Evolutionary conservation across 2,797 vertebrate species (phyloP).

Genomic region (Erpetoichthys calabaricus): DNA sequence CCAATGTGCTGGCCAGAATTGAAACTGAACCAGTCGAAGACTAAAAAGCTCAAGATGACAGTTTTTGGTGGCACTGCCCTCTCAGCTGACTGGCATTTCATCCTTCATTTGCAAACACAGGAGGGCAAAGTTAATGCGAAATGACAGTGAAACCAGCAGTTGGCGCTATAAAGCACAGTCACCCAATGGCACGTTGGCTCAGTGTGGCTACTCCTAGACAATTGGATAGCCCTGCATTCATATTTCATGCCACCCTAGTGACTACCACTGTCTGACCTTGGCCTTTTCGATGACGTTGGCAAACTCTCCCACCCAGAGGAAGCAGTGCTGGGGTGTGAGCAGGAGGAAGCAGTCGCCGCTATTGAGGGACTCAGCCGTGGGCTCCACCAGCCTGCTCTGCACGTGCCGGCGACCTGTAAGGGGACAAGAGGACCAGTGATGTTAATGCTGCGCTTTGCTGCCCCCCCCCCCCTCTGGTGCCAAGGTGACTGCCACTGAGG

Average conservation of each 20-base stretch:
- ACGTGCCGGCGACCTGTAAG: conserved; percentile 46
- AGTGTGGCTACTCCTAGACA: no score
- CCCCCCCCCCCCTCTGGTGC: neutral
- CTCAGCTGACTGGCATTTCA: no score
- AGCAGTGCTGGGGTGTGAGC: conserved; percentile 43
- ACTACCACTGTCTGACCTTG: conserved; percentile 34
- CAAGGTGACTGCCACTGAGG: neutral
- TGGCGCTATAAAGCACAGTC: no score
- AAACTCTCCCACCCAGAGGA: conserved; percentile 54
- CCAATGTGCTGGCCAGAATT: no score
- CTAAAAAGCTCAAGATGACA: no score
- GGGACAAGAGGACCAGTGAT: conserved; percentile 4
- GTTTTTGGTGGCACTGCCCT: no score
- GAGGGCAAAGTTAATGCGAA: no score
- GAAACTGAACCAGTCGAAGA: no score
- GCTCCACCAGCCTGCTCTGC: conserved; percentile 57
- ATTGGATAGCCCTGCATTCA: no score
- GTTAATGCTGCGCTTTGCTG: neutral
- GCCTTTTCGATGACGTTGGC: conserved; percentile 48
- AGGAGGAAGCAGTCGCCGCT: conserved; percentile 64
- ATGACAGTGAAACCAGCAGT: no score
- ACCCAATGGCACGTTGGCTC: no score
- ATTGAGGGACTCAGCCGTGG: conserved; percentile 40
- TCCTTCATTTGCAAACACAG: no score
- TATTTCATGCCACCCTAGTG: conserved; percentile 1